A percentile compares a stretch with the other conserved stretches of the same genome.
Evolutionary conservation across 2,113 vertebrate genomes (phyloP).

Genomic region (Rhea pennata): DNA sequence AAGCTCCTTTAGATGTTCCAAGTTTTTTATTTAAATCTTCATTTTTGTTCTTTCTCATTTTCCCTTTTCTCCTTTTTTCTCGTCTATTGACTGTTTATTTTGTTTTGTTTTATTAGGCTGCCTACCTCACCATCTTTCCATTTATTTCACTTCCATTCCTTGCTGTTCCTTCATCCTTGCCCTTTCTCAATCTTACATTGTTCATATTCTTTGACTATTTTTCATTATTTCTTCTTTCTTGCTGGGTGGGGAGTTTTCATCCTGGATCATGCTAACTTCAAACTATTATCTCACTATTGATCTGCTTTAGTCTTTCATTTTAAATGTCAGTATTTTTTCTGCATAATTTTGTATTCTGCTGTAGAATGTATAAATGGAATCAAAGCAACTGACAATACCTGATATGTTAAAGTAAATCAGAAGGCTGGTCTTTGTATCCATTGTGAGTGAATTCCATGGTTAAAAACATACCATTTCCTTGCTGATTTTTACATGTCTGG

Average conservation of each 20-base stretch:
- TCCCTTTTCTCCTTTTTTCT: background rate
- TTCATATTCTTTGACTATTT: background rate
- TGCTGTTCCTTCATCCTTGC: background rate
- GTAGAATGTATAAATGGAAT: background rate
- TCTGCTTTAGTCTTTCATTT: background rate
- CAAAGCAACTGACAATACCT: background rate
- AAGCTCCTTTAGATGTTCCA: background rate
- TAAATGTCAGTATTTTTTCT: background rate
- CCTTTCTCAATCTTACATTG: background rate
- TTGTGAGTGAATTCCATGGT: background rate
- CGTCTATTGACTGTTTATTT: background rate
- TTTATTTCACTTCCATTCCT: background rate
- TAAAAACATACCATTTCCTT: background rate
- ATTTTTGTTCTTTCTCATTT: background rate
- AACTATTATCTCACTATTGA: background rate
- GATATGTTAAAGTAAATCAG: background rate
- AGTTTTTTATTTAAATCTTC: background rate
- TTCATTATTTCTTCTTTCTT: background rate
- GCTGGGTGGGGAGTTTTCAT: background rate
- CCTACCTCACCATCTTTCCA: background rate
- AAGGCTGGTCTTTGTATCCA: background rate
- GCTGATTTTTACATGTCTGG: background rate
- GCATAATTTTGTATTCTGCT: background rate
- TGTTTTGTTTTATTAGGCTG: background rate
- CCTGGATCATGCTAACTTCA: background rate